A percentile compares a stretch with the other conserved stretches of the same genome.
Evolutionary conservation across 2,888 invertebrate genomes (phyloP).

Genomic region (Patella caerulea): DNA sequence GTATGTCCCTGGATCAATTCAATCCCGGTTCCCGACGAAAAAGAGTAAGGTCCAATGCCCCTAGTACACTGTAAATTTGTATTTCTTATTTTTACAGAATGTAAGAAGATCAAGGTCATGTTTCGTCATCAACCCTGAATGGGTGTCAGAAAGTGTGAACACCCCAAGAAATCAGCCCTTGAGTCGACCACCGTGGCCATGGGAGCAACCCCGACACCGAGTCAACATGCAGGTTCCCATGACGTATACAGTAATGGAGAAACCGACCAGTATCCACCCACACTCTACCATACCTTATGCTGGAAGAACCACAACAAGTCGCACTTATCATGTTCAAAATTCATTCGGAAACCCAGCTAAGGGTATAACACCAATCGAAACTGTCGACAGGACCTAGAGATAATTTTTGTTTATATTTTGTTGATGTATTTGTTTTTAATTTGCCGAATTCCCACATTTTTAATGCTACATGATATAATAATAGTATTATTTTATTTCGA

Average conservation of each 20-base stretch:
- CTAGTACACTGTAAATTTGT: too few species aligned
- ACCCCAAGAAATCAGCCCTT: constrained; percentile 50
- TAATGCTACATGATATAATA: too few species aligned
- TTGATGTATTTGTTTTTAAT: too few species aligned
- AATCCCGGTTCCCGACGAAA: too few species aligned
- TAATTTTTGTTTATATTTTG: too few species aligned
- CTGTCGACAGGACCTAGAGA: background rate
- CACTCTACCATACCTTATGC: background rate
- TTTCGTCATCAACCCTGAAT: constrained; percentile 59
- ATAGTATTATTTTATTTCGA: too few species aligned
- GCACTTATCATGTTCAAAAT: background rate
- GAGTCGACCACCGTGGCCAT: constrained; percentile 57
- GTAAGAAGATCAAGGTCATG: constrained; percentile 52
- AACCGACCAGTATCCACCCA: background rate
- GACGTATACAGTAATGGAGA: constrained; percentile 27
- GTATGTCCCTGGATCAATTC: too few species aligned
- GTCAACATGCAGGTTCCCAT: constrained; percentile 47
- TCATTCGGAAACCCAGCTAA: background rate
- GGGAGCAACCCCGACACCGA: constrained; percentile 60
- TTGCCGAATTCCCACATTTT: too few species aligned
- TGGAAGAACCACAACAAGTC: background rate
- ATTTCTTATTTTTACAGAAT: constrained; percentile 43
- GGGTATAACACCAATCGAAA: background rate
- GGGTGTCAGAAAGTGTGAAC: constrained; percentile 56
- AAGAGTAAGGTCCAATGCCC: too few species aligned